A percentile compares a stretch with the other conserved stretches of the same genome.
These are phyloP conservation scores for Scatophagus argus DNA, from an alignment of 2,113 vertebrate species.

Conservation along the genomic window DNA sequence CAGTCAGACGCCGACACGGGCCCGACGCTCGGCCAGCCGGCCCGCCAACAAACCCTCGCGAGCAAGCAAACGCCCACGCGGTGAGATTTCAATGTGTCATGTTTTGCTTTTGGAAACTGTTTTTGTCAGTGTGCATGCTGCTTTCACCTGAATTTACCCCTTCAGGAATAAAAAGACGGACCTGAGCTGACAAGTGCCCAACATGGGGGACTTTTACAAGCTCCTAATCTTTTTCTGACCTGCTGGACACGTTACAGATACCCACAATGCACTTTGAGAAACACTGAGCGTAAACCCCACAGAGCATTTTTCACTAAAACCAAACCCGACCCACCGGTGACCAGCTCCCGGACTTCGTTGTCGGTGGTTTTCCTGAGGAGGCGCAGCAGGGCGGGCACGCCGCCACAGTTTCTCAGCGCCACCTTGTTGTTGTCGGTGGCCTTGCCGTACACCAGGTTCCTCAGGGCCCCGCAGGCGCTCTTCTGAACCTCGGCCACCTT, in stretches of 20 bases:
- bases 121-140: conserved; percentile 18
- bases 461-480: conserved; percentile 94
- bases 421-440: conserved; percentile 98
- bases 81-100: conserved; percentile 5
- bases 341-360: conserved; percentile 94
- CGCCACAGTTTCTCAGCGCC: conserved; percentile 96
- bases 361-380: conserved; percentile 94
- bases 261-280: no score
- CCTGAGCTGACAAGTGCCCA: not conserved
- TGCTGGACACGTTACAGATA: no score
- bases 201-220: not conserved
- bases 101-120: conserved; percentile 13
- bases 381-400: conserved; percentile 93
- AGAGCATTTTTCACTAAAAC: no score
- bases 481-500: conserved; percentile 95
- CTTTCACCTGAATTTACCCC: conserved; percentile 20
- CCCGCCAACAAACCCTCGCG: conserved; percentile 11
- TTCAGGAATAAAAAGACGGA: not conserved
- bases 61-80: conserved; percentile 46
- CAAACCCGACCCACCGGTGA: conserved; percentile 85
- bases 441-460: conserved; percentile 96
- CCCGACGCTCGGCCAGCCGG: conserved; percentile 9
- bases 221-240: not conserved
- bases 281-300: not conserved
- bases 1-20: conserved; percentile 29